Evolutionary conservation across 2,797 vertebrate species (phyloP).

Genomic region (Danio tinwini): DNA sequence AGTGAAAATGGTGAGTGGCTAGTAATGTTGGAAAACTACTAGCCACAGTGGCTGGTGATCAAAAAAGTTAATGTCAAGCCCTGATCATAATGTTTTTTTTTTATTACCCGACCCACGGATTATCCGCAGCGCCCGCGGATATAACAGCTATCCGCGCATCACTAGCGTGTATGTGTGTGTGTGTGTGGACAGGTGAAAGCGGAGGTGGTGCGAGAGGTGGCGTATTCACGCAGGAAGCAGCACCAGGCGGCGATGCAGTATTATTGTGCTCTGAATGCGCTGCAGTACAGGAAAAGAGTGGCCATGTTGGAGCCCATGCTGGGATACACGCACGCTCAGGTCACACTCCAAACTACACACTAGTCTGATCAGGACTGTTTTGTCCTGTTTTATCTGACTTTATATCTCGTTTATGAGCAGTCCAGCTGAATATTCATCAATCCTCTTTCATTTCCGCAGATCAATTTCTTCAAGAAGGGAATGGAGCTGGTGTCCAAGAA

Average conservation of each 20-base stretch:
- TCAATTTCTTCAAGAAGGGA: slow-evolving; percentile 94
- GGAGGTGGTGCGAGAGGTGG: slow-evolving; percentile 91
- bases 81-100: too few species aligned
- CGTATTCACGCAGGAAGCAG: slow-evolving; percentile 91
- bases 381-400: neutral
- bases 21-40: too few species aligned
- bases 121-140: too few species aligned
- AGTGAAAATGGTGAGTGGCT: too few species aligned
- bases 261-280: slow-evolving; percentile 94
- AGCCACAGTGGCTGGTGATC: too few species aligned
- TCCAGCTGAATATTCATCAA: neutral
- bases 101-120: too few species aligned
- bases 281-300: slow-evolving; percentile 93
- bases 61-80: too few species aligned
- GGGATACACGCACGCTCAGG: slow-evolving; percentile 93
- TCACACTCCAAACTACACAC: slow-evolving; percentile 62
- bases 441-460: slow-evolving; percentile 72
- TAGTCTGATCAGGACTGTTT: too few species aligned
- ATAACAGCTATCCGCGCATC: too few species aligned
- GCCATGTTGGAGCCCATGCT: slow-evolving; percentile 97
- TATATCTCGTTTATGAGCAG: neutral
- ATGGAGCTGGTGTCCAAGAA: slow-evolving; percentile 92
- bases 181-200: slow-evolving; percentile 83
- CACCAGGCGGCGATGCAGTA: slow-evolving; percentile 96
- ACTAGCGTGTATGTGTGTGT: slow-evolving; percentile 29